Evolutionary conservation across 2,888 invertebrate species (phyloP), one percentile per base, ranked within the genome.

Genomic region (Odontocolon sp.): DNA sequence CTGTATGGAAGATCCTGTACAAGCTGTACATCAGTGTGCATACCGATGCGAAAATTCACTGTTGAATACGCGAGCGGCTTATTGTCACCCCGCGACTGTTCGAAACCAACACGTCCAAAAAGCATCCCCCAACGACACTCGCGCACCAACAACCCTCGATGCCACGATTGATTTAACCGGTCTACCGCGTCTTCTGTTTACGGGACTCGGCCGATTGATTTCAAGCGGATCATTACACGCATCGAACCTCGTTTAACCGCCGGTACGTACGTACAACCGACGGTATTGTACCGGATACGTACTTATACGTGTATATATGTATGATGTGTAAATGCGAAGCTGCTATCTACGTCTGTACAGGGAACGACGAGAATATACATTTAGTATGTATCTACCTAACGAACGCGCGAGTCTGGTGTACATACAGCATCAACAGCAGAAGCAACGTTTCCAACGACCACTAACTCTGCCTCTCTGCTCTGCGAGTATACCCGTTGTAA

Each of bases 171-270:
- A 77, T 77, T 77, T 63, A 72, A 63, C 72, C 72, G 68, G 77
- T 72, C 68, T 72, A 72, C 68, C 77, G 77, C 77, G 72, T 77
- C 77, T 77, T 77, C 77, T 77, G 68, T 77, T 72, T 72, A 72
- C 77, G 68, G 33, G 67, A 77, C 63, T 72, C 68, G 72, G 42
- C 40, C 77, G 72, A 77, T 77, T 77, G 77, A 77, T 77, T 77
- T 72, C 77, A 42, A 72, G 57, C 72, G 77, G 77, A 77, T 77
- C 77, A 77, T 77, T 72, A 77, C 77, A 72, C 68, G 77, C 77
- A 50, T 72, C 72, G 68, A 72, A 68, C 77, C 36, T 59, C 50
- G 57, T 47, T 68, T 56, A 57, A 69, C 14, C 59, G 14, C 14
- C 26, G 26, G 38, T 59, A 11, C 59, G 23, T 21, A 16, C 11